Evolutionary conservation across 2,888 invertebrate genomes (phyloP).

Genomic region (Nowickia ferox): DNA sequence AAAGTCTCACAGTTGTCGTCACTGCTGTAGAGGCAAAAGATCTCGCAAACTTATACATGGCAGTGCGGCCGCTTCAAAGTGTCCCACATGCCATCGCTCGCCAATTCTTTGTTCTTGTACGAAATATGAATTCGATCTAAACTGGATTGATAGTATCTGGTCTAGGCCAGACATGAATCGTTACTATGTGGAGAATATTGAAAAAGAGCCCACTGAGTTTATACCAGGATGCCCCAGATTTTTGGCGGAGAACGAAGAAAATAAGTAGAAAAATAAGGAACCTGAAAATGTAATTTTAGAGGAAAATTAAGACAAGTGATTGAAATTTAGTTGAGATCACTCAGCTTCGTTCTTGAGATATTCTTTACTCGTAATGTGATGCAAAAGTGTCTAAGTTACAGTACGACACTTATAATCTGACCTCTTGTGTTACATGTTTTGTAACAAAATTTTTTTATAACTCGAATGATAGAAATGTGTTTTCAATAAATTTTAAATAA

Average conservation of each 20-base stretch:
- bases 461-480: too few relatives aligned
- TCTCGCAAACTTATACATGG: slow-evolving; percentile 74
- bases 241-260: not conserved
- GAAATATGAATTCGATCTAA: slow-evolving; percentile 78
- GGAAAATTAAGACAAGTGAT: too few relatives aligned
- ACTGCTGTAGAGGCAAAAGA: slow-evolving; percentile 78
- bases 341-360: too few relatives aligned
- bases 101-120: slow-evolving; percentile 77
- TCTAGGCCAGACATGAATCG: slow-evolving; percentile 78
- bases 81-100: slow-evolving; percentile 78
- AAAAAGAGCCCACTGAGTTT: slow-evolving; percentile 63
- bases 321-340: too few relatives aligned
- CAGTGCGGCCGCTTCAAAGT: slow-evolving; percentile 74
- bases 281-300: too few relatives aligned
- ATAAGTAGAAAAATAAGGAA: slow-evolving; percentile 14
- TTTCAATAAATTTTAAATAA: too few relatives aligned
- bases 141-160: slow-evolving; percentile 81
- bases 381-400: too few relatives aligned
- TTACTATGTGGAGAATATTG: slow-evolving; percentile 79
- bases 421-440: too few relatives aligned
- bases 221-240: slow-evolving; percentile 24
- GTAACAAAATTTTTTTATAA: too few relatives aligned
- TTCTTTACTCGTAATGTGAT: too few relatives aligned
- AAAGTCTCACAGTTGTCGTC: slow-evolving; percentile 76
- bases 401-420: too few relatives aligned